Conservation (phyloP, 2,113 vertebrate species). For the Nothocercus julius region DNA sequence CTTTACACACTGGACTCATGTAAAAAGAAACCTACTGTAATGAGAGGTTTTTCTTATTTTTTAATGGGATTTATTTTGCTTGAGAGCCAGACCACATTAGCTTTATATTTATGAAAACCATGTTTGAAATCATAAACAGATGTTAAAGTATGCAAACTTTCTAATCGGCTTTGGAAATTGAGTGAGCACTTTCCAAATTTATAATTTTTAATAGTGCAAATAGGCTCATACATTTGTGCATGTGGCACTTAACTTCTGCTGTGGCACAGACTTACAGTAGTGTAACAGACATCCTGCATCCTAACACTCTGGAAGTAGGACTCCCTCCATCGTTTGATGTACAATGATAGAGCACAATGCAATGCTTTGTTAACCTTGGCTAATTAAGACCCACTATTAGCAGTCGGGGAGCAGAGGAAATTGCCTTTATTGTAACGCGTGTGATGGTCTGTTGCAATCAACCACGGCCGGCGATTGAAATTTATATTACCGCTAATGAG, state of each 20-base stretch:
- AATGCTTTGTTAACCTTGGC: slow-evolving; percentile 56
- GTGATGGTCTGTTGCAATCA: slow-evolving; percentile 65
- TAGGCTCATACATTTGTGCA: slow-evolving; percentile 2
- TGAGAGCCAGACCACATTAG: slow-evolving; percentile 47
- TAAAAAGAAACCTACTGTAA: slow-evolving; percentile 58
- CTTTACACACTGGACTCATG: slow-evolving; percentile 41
- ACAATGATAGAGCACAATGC: slow-evolving; percentile 24
- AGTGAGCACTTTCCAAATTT: slow-evolving; percentile 38
- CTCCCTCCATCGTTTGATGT: background rate
- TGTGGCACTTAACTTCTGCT: slow-evolving; percentile 6
- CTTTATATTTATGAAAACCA: slow-evolving; percentile 56
- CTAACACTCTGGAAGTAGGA: background rate
- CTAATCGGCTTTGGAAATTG: slow-evolving; percentile 31
- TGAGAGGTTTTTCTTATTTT: slow-evolving; percentile 56
- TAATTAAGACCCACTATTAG: slow-evolving; percentile 53
- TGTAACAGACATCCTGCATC: background rate
- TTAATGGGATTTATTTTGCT: slow-evolving; percentile 65
- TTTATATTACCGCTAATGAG: slow-evolving; percentile 67
- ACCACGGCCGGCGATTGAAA: slow-evolving; percentile 47
- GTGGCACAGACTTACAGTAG: background rate
- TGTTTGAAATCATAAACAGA: slow-evolving; percentile 62
- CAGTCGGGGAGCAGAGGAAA: slow-evolving; percentile 45
- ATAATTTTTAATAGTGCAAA: slow-evolving; percentile 25
- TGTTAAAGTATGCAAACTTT: slow-evolving; percentile 63
- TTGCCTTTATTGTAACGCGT: slow-evolving; percentile 31